Conservation (phyloP, 2,113 vertebrate genomes). For the Vombatus ursinus region DNA sequence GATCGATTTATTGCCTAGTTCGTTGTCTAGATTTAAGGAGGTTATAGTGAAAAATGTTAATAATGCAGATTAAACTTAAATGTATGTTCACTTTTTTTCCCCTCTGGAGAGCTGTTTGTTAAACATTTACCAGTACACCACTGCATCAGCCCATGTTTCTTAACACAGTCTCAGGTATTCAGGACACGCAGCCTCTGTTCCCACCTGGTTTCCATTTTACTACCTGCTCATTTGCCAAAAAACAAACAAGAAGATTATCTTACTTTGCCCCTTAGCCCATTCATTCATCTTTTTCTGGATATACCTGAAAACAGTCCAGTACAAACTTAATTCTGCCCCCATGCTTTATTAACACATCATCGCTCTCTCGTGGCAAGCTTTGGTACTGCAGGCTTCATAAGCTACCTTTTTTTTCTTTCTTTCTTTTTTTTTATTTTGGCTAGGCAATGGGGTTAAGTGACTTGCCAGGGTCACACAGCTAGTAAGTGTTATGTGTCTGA, state of each 20-base stretch:
- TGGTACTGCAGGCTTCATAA: not conserved
- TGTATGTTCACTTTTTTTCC: not conserved
- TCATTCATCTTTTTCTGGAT: not conserved
- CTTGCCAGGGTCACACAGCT: no score
- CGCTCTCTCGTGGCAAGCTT: not conserved
- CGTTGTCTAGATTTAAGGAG: not conserved
- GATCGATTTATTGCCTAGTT: not conserved
- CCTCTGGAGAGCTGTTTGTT: not conserved
- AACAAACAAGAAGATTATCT: not conserved
- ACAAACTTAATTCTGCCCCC: not conserved
- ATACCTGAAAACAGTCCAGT: not conserved
- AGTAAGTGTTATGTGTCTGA: no score
- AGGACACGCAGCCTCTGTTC: not conserved
- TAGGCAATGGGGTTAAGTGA: no score
- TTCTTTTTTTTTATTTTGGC: no score
- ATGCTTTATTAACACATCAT: not conserved
- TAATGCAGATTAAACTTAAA: not conserved
- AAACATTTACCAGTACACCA: not conserved
- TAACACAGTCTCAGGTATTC: not conserved
- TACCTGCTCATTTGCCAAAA: not conserved
- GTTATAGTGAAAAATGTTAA: not conserved
- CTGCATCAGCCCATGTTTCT: not conserved
- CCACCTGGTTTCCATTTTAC: not conserved
- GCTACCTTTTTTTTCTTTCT: not conserved
- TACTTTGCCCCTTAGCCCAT: not conserved